Conservation (phyloP, 2,797 vertebrate species). For the Knipowitschia caucasica region DNA sequence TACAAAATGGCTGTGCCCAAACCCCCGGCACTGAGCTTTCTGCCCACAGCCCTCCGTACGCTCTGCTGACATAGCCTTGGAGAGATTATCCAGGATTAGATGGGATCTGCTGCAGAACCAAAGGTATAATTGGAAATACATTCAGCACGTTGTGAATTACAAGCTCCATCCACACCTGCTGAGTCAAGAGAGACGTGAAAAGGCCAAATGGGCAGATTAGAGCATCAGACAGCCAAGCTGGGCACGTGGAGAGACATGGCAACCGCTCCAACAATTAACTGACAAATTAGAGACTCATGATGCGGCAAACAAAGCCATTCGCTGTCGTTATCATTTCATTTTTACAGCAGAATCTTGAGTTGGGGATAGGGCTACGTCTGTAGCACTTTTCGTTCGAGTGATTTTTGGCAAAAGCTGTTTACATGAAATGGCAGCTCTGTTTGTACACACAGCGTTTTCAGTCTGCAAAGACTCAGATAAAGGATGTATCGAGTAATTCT, state of each 20-base stretch:
- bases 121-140: slow-evolving; percentile 63
- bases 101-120: slow-evolving; percentile 56
- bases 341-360: no score
- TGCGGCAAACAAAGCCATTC: background rate
- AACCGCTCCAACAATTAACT: background rate
- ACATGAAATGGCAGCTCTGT: no score
- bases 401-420: no score
- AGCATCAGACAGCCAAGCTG: background rate
- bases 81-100: slow-evolving; percentile 71
- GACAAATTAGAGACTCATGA: background rate
- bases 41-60: background rate
- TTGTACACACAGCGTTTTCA: no score
- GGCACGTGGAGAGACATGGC: background rate
- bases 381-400: no score
- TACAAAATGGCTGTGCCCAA: slow-evolving; percentile 21
- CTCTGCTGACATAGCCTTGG: slow-evolving; percentile 53
- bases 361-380: no score
- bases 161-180: slow-evolving; percentile 38
- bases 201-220: background rate
- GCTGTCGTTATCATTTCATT: no score
- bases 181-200: slow-evolving; percentile 30
- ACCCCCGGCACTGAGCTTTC: slow-evolving; percentile 7
- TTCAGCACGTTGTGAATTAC: slow-evolving; percentile 46
- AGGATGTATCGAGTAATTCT: no score
- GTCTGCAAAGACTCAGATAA: no score